These are phyloP conservation scores for Blennius ocellaris DNA, from an alignment of 2,113 vertebrate species.

Conservation along the genomic window DNA sequence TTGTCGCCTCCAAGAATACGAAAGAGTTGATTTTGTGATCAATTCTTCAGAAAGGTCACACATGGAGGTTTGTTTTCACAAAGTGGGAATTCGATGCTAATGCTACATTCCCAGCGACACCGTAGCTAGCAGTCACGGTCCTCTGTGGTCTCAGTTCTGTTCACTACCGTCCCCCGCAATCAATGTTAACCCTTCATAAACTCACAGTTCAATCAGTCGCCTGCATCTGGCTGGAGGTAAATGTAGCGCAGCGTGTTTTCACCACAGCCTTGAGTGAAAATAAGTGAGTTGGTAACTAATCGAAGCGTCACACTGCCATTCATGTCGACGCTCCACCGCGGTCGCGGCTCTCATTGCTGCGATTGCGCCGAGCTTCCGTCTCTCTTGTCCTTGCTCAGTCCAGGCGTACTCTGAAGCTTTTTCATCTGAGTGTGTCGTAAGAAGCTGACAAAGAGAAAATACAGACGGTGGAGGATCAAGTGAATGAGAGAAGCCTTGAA, in stretches of 20 bases:
- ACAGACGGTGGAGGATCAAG: neutral
- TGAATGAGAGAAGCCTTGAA: neutral
- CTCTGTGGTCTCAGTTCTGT: no score
- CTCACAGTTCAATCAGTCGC: no score
- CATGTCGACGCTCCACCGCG: no score
- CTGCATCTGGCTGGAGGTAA: neutral
- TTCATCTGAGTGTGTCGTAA: neutral
- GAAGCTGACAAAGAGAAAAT: neutral
- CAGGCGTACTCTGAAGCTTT: neutral
- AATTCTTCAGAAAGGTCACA: no score
- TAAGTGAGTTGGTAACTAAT: neutral
- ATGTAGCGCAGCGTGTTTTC: neutral
- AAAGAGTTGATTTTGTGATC: no score
- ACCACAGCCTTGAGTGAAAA: neutral
- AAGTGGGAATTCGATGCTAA: no score
- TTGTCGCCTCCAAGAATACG: no score
- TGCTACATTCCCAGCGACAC: no score
- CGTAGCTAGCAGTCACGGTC: no score
- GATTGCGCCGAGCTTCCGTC: neutral
- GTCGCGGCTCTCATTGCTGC: neutral
- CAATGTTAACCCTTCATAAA: no score
- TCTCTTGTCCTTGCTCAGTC: neutral
- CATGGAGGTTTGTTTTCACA: no score
- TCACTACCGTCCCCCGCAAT: no score
- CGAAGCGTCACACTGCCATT: neutral